Conservation (phyloP, 2,888 invertebrate genomes). For the Parascotia fuliginaria region DNA sequence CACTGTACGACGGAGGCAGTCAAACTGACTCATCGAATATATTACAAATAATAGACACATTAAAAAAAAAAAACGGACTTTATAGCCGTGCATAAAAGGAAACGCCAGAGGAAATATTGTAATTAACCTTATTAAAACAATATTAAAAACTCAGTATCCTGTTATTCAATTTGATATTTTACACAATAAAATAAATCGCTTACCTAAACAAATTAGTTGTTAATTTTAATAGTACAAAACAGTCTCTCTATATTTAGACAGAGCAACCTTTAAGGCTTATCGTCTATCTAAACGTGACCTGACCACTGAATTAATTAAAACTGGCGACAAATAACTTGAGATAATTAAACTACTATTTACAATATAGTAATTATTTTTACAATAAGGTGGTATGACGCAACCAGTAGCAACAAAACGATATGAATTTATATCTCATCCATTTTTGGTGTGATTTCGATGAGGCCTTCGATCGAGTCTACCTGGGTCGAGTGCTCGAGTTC, state of each 20-base stretch:
- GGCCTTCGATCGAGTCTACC: slow-evolving; percentile 65
- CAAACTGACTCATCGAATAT: no score
- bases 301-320: slow-evolving; percentile 35
- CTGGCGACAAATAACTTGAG: slow-evolving; percentile 44
- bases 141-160: background rate
- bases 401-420: slow-evolving; percentile 23
- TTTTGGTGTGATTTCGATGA: slow-evolving; percentile 67
- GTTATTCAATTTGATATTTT: background rate
- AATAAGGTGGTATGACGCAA: slow-evolving; percentile 46
- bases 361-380: slow-evolving; percentile 35
- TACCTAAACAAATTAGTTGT: slow-evolving; percentile 30
- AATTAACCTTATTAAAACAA: background rate
- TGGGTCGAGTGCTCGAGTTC: slow-evolving; percentile 54
- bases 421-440: slow-evolving; percentile 65
- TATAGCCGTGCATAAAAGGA: no score
- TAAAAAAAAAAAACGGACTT: no score
- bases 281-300: slow-evolving; percentile 33
- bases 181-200: slow-evolving; percentile 25
- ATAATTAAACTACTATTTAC: slow-evolving; percentile 41
- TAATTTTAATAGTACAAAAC: slow-evolving; percentile 36
- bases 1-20: no score
- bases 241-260: slow-evolving; percentile 38
- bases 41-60: no score
- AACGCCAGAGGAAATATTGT: background rate
- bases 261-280: slow-evolving; percentile 31